Evolutionary conservation across 2,797 vertebrate genomes (phyloP), one percentile per base, ranked within the genome.

Genomic region (Enteromius afrohamiltoni): DNA sequence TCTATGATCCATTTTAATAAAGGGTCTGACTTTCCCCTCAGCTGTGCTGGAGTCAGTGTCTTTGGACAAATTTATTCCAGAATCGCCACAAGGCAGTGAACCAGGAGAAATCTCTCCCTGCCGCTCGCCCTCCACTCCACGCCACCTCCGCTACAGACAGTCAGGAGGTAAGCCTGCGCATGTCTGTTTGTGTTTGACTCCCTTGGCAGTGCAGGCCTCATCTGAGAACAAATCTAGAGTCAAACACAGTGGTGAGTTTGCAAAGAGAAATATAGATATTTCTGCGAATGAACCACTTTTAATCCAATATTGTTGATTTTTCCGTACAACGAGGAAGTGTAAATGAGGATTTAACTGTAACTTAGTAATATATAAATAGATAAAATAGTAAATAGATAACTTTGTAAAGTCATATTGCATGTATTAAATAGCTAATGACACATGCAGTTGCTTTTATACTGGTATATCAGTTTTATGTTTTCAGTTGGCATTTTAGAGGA

Each of bases 121-220:
- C 87, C 94, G 96, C 71, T 98, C 98, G 0, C 97, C 98, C 3
- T 97, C 97, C 0, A 98, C 98, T 2, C 98, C 98, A 29, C 93
- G 96, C n/a, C 97, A 98, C 92, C 95, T 98, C 62, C 96, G 98
- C 86, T 98, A 96, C 81, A 95, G 97, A 78, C 96, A 95, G 78
- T 91, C 97, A n/a, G 97, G 96, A 95, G 96, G 98, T 98, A 91
- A 93, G 89, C 21, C 34, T 77, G 65, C 26, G 0, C 75, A 62
- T 71, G 55, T 21, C 40, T 74, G 26, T 75, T 23, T 31, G 40
- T 11, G n/a, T 67, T 29, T 75, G 60, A 14, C 53, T 77, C 47
- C 31, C 9, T 53, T 74, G 45, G 45, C 42, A 31, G 71, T 74
- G 19, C 47, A 37, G 49, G 5, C 40, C 53, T 45, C n/a, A 31